Evolutionary conservation across 2,113 vertebrate genomes (phyloP).

Genomic region (Psittacula cyanocephala): DNA sequence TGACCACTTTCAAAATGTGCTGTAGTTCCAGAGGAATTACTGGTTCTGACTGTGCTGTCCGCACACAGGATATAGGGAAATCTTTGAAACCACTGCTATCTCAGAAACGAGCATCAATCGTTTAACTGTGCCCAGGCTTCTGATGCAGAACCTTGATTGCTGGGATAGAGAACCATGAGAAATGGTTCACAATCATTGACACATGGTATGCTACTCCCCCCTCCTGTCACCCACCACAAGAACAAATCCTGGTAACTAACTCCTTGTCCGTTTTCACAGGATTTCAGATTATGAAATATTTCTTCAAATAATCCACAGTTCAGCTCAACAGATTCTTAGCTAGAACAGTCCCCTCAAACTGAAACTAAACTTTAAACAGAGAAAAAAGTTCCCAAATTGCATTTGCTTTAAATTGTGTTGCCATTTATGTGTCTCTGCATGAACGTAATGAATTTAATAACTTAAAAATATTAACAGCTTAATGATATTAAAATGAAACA

Average conservation of each 20-base stretch:
- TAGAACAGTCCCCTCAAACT: background rate
- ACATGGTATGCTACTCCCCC: background rate
- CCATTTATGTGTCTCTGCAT: background rate
- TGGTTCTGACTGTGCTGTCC: background rate
- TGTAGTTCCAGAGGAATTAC: background rate
- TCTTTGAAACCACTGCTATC: background rate
- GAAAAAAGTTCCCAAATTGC: background rate
- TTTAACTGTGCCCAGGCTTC: background rate
- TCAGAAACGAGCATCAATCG: background rate
- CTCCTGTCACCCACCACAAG: background rate
- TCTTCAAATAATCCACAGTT: background rate
- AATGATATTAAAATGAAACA: background rate
- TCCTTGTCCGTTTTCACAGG: background rate
- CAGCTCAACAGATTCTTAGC: background rate
- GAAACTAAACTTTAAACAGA: background rate
- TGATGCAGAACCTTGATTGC: background rate
- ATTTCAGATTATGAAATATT: background rate
- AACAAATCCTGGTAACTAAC: background rate
- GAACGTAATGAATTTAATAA: background rate
- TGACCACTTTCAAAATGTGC: background rate
- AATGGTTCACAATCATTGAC: background rate
- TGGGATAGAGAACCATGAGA: background rate
- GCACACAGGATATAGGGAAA: background rate
- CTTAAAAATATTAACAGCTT: background rate
- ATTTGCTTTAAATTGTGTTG: background rate